Percentiles rank a stretch among this genome's conserved stretches.
Conservation (phyloP, 2,113 vertebrate genomes). For the Notarius lentiginosus region DNA sequence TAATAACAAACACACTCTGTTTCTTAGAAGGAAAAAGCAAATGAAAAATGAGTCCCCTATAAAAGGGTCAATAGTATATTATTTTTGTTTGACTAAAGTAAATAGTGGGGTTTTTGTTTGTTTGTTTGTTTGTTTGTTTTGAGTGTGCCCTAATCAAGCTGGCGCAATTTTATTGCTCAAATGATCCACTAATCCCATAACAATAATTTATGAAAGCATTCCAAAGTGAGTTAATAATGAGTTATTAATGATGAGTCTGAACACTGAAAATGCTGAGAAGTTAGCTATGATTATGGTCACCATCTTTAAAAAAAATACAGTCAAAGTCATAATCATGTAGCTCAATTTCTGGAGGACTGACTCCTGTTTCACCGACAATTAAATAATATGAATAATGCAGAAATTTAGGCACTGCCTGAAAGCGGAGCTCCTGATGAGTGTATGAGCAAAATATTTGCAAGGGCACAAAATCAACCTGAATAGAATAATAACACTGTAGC, state of each 20-base stretch:
- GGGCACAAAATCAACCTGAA: too few relatives aligned
- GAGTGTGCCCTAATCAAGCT: background rate
- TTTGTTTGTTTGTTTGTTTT: background rate
- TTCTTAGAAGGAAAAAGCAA: conserved; percentile 11
- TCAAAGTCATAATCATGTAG: background rate
- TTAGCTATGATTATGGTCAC: background rate
- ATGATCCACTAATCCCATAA: background rate
- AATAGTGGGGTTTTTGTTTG: too few relatives aligned
- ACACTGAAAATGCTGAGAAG: background rate
- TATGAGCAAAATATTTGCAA: too few relatives aligned
- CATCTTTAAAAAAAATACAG: background rate
- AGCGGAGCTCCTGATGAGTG: too few relatives aligned
- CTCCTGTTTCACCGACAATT: background rate
- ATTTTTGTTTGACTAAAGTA: background rate
- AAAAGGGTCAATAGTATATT: background rate
- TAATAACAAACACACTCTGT: background rate
- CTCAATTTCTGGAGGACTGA: background rate
- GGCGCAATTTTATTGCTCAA: background rate
- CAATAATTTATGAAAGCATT: background rate
- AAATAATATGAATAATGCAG: background rate
- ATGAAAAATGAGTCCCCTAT: background rate
- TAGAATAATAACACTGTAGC: too few relatives aligned
- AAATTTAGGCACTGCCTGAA: too few relatives aligned
- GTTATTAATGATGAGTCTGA: background rate
- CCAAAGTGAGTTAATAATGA: too few relatives aligned